Evolutionary conservation across 2,113 vertebrate species (phyloP).

Genomic region (Myrmecobius fasciatus): DNA sequence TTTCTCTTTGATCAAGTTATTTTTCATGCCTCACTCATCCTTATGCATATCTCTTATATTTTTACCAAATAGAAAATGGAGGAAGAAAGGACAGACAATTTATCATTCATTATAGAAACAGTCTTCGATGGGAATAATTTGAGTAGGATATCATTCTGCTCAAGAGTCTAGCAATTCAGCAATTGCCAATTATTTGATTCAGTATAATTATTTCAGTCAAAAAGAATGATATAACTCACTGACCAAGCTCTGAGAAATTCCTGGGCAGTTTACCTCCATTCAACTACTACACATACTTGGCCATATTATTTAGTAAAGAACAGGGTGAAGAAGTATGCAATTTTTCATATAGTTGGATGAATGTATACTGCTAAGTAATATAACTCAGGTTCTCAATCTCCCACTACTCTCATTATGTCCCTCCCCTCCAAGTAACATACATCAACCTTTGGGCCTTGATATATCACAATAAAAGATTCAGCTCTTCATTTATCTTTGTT

Average conservation of each 20-base stretch:
- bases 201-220: slow-evolving; percentile 15
- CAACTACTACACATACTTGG: neutral
- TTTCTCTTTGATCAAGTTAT: neutral
- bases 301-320: neutral
- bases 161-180: neutral
- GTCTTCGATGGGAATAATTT: neutral
- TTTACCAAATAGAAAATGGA: neutral
- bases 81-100: neutral
- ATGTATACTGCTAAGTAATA: neutral
- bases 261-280: neutral
- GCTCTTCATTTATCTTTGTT: neutral
- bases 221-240: slow-evolving; percentile 31
- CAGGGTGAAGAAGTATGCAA: neutral
- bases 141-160: neutral
- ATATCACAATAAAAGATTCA: neutral
- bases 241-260: slow-evolving; percentile 31
- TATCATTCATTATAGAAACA: neutral
- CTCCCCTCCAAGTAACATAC: neutral
- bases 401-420: neutral
- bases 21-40: neutral
- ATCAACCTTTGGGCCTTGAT: neutral
- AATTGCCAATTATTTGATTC: neutral
- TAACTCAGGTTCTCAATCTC: neutral
- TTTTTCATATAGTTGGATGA: neutral
- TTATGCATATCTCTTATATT: neutral